Evolutionary conservation across 2,797 vertebrate genomes (phyloP), one percentile per base, ranked within the genome.

Genomic region (Urophycis tenuis): DNA sequence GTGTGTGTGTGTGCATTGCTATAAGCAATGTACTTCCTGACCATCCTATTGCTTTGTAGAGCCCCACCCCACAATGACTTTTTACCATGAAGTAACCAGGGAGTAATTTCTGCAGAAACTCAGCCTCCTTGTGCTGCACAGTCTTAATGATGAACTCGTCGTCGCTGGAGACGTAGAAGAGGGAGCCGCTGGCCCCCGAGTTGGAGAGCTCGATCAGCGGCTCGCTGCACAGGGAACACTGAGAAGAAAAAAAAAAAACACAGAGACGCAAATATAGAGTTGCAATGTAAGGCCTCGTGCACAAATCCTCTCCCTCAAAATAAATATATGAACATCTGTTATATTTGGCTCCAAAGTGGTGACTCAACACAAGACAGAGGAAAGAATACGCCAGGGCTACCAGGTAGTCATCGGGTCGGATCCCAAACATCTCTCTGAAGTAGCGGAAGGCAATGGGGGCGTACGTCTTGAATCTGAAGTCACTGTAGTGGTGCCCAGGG

Each of bases 131-230:
- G 92, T 98, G 95, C 86, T 98, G 96, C 74, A 98, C 96, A 0
- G 97, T 99, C 86, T 99, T 99, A 82, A 99, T 96, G 83, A 99
- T 98, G 83, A 95, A 99, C 81, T 99, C 96, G 0, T 99, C 97
- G 0, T 99, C 97, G 0, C 92, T 93, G 73, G 96, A 96, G n/a
- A 99, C 93, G 1, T 98, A 99, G 91, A 99, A 99, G 4, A 99
- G 86, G 14, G 97, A 99, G 0, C 97, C 97, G 0, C 97, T 98
- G 81, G 97, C 97, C 0, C 97, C 97, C 0, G 97, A 94, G 89
- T 93, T 99, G 1, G 94, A 97, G 19, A 99, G 92, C 85, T 99
- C 97, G 0, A 99, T 98, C 79, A 97, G 92, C 0, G 93, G 70
- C 35, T 98, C 95, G 0, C 85, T 97, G 81, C 97, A 99, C 73